These are phyloP conservation scores for Hoplostethus mediterraneus DNA, from an alignment of 2,797 vertebrate genomes.

Conservation along the genomic window DNA sequence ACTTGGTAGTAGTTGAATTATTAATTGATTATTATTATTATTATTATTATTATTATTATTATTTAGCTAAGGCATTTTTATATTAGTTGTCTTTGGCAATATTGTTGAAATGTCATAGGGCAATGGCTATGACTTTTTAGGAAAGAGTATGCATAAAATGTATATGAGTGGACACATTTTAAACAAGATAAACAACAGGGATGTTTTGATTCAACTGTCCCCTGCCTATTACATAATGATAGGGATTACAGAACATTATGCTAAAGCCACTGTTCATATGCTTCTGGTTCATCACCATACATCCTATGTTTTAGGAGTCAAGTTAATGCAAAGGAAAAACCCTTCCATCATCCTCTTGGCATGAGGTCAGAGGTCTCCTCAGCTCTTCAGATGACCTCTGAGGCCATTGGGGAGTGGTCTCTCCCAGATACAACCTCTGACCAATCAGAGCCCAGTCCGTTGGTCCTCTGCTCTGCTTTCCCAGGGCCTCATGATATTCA, in stretches of 20 bases:
- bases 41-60: neutral
- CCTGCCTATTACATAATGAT: slow-evolving; percentile 1
- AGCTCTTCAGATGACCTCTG: slow-evolving; percentile 61
- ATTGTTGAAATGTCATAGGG: neutral
- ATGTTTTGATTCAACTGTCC: neutral
- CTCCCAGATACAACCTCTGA: slow-evolving; percentile 44
- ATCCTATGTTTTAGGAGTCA: slow-evolving; percentile 48
- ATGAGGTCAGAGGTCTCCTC: slow-evolving; percentile 69
- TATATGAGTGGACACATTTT: neutral
- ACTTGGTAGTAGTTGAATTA: slow-evolving; percentile 3
- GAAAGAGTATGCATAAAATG: neutral
- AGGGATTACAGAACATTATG: slow-evolving; percentile 23
- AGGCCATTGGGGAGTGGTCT: slow-evolving; percentile 65
- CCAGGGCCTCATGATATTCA: slow-evolving; percentile 80
- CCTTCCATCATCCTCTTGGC: slow-evolving; percentile 54
- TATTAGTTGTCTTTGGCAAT: neutral
- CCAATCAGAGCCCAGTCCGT: slow-evolving; percentile 66
- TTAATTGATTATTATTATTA: neutral
- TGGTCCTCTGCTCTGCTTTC: slow-evolving; percentile 69
- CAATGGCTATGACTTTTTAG: neutral
- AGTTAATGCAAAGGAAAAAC: slow-evolving; percentile 49
- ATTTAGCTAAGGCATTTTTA: neutral
- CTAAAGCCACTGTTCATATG: slow-evolving; percentile 31
- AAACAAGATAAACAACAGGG: too few species aligned
- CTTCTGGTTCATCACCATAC: slow-evolving; percentile 32